Conservation (phyloP, 30 jellyfish, hydroid and myxozoan genomes). For the Pseudorhiza aurosa region DNA sequence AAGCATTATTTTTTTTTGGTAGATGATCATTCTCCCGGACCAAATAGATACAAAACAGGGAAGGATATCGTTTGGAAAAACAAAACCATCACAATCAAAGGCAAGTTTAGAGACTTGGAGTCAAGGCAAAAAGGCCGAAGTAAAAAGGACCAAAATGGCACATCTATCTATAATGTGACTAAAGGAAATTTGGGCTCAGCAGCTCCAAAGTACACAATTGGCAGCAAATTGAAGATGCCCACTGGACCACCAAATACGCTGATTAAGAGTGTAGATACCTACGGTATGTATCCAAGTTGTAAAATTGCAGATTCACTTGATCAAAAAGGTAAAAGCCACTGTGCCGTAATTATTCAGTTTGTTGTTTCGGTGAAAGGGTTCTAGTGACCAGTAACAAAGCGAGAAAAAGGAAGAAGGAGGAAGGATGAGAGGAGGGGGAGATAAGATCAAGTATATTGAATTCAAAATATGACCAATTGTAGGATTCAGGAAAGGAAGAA, state of each 20-base stretch:
- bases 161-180: conserved; percentile 55
- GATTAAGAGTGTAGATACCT: conserved; percentile 75
- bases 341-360: too few species aligned
- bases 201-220: conserved; percentile 53
- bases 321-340: too few species aligned
- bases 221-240: conserved; percentile 1
- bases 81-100: conserved; percentile 52
- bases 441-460: too few species aligned
- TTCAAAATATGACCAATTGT: too few species aligned
- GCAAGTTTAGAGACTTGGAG: too few species aligned
- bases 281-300: conserved; percentile 53
- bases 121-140: conserved; percentile 5
- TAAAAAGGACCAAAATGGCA: conserved; percentile 20
- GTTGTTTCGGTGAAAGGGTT: too few species aligned
- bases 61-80: conserved; percentile 61
- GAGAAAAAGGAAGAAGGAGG: too few species aligned
- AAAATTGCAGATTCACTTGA: too few species aligned
- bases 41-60: conserved; percentile 59
- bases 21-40: conserved; percentile 55
- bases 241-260: conserved; percentile 71
- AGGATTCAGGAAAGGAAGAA: too few species aligned
- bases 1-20: background rate
- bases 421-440: too few species aligned
- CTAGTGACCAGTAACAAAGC: too few species aligned
- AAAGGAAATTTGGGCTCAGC: conserved; percentile 44